Percentiles rank a stretch among this genome's conserved stretches.
phyloP scores from a whole-genome alignment of 2,797 vertebrate genomes.

The Artibeus jamaicensis region DNA sequence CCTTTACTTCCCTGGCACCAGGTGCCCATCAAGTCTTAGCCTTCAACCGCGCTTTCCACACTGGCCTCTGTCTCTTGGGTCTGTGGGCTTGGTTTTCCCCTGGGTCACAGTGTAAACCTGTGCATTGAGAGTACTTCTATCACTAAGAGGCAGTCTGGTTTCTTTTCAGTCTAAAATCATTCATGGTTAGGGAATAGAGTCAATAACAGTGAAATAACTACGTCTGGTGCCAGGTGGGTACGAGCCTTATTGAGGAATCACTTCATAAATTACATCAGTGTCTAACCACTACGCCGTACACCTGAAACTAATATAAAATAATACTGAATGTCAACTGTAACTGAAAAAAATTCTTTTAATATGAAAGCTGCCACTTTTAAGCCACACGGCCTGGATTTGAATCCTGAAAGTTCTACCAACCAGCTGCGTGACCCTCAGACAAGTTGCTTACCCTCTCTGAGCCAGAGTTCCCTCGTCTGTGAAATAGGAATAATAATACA shows the following conservation, averaged over 20 bases:
- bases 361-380: not conserved
- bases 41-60: not conserved
- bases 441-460: not conserved
- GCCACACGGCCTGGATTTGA: not conserved
- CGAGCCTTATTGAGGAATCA: no score
- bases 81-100: not conserved
- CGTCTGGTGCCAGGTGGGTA: not conserved
- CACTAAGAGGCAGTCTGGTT: fast-evolving
- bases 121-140: not conserved
- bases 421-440: not conserved
- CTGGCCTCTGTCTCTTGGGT: not conserved
- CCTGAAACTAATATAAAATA: not conserved
- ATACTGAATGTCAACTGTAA: not conserved
- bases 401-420: not conserved
- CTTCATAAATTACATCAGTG: not conserved
- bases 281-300: not conserved
- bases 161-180: not conserved
- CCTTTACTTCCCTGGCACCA: not conserved
- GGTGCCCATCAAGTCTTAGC: not conserved
- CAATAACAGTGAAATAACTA: not conserved
- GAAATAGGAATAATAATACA: not conserved
- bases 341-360: not conserved
- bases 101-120: not conserved
- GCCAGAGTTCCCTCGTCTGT: not conserved
- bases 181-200: not conserved